phyloP scores from a whole-genome alignment of 2,888 invertebrate species.

The Zelleria hepariella region DNA sequence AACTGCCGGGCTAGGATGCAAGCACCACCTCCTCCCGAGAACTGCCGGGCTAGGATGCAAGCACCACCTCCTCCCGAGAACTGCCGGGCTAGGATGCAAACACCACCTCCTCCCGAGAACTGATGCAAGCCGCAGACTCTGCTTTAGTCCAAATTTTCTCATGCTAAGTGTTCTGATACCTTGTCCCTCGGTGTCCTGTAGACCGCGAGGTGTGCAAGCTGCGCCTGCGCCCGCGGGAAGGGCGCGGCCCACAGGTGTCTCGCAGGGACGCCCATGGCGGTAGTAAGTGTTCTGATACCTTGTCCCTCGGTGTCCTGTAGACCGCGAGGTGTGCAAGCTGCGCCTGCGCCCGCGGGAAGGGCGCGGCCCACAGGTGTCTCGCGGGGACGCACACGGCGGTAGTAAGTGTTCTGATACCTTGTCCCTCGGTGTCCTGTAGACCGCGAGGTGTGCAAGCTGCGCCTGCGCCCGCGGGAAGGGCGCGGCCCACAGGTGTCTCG shows the following conservation, averaged over 20 bases:
- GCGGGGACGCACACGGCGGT: constrained; percentile 84
- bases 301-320: constrained; percentile 89
- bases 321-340: constrained; percentile 90
- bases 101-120: no score
- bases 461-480: constrained; percentile 97
- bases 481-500: constrained; percentile 84
- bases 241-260: constrained; percentile 88
- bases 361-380: constrained; percentile 85
- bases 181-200: constrained; percentile 89
- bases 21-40: no score
- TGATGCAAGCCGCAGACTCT: no score
- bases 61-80: no score
- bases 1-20: no score
- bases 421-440: constrained; percentile 91
- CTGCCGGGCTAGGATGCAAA: no score
- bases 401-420: constrained; percentile 50
- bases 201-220: constrained; percentile 88
- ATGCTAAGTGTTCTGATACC: no score
- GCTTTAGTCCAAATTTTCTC: no score
- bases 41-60: no score
- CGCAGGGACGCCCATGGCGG: constrained; percentile 83
- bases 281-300: no score
- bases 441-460: constrained; percentile 88
- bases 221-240: constrained; percentile 96
- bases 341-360: constrained; percentile 96